Evolutionary conservation across 2,113 vertebrate species (phyloP), one percentile per base, ranked within the genome.

Genomic region (Poecilia latipinna): DNA sequence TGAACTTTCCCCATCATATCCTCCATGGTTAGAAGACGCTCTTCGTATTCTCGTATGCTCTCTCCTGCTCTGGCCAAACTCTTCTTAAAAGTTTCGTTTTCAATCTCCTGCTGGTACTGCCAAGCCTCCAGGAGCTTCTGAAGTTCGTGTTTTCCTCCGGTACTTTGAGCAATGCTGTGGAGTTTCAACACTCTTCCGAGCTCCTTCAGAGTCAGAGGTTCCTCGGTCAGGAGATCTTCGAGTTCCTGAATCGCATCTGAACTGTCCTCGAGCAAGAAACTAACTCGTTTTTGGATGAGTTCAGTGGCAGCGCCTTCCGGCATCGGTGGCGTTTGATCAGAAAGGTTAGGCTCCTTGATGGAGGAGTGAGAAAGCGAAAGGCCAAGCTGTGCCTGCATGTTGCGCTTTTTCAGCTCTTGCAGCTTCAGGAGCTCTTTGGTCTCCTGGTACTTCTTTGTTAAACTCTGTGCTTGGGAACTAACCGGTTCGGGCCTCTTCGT

Each of bases 381-480:
- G 90, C 94, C 93, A 91, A 96, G 94, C 94, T 95, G 94, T 88
- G 94, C 95, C 82, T 95, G 95, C 93, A 95, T 94, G 91, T 88
- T 93, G 90, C 94, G 94, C 80, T 94, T 95, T 95, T 95, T 96
- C 93, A 93, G 85, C 90, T 96, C 95, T 90, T 96, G 95, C 87
- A 93, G 94, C 88, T 95, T 93, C 74, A 96, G 94, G 91, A 96
- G 93, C 87, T 96, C 95, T 94, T 95, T 96, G 88, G 95, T 95
- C 93, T 96, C 94, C 92, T 93, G 94, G 91, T 96, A 95, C 93
- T 95, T 96, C 94, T 94, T 94, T 93, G 94, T 94, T 92, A 95
- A 94, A 87, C 88, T 95, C 90, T 94, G 94, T 73, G 94, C 94
- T 94, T 95, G 95, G 93, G 94, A 92, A 95, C 94, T 94, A 94